Conservation (phyloP, 2,888 invertebrate species). For the Itoplectis maculator region DNA sequence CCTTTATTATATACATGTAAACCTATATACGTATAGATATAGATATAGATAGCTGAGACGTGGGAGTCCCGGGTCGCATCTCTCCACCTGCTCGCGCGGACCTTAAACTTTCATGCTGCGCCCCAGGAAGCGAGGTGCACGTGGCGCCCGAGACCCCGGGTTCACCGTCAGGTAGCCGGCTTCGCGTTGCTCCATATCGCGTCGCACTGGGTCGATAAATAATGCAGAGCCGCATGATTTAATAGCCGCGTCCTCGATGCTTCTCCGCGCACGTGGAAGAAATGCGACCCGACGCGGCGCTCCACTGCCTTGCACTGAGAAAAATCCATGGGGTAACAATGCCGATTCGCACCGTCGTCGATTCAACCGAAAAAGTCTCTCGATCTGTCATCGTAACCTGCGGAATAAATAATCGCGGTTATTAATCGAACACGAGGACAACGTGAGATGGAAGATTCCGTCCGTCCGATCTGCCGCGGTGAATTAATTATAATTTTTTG, state of each 20-base stretch:
- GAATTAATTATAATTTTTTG: not conserved
- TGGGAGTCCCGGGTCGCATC: not conserved
- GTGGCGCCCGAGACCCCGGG: slow-evolving; percentile 26
- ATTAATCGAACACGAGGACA: too few relatives aligned
- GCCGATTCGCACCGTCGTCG: too few relatives aligned
- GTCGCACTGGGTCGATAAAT: slow-evolving; percentile 35
- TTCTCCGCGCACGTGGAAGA: slow-evolving; percentile 13
- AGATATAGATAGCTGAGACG: not conserved
- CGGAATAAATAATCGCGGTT: too few relatives aligned
- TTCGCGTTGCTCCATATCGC: slow-evolving; percentile 5
- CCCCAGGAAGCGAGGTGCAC: slow-evolving; percentile 18
- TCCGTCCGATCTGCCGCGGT: not conserved
- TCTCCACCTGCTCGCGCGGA: slow-evolving; percentile 19
- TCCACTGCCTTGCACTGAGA: too few relatives aligned
- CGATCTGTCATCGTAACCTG: too few relatives aligned
- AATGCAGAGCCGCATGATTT: slow-evolving; percentile 42
- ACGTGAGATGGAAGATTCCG: not conserved
- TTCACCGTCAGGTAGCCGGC: too few relatives aligned
- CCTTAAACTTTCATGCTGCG: slow-evolving; percentile 16
- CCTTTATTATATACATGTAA: not conserved
- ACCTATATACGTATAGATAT: not conserved
- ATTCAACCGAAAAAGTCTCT: too few relatives aligned
- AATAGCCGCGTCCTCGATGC: slow-evolving; percentile 33
- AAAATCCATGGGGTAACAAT: too few relatives aligned
- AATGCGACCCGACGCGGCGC: not conserved